Conservation (phyloP, 2,113 vertebrate genomes). For the Petroica traversi region DNA sequence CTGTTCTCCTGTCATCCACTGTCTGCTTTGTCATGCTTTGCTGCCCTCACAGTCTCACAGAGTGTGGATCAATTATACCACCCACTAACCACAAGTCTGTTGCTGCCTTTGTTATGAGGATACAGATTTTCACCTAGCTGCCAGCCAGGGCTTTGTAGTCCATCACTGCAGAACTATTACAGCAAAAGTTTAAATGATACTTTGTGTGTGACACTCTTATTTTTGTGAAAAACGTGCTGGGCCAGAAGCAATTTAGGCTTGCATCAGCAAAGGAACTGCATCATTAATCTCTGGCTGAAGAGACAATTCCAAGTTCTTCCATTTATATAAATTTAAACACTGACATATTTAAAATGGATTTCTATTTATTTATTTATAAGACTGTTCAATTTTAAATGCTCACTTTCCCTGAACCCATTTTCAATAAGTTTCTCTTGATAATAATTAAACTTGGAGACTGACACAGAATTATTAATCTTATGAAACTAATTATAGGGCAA, state of each 20-base stretch:
- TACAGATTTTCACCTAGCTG: neutral
- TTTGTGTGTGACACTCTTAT: neutral
- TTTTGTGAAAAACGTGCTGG: neutral
- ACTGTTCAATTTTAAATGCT: neutral
- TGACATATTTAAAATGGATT: neutral
- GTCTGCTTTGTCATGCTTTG: neutral
- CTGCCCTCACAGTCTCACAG: neutral
- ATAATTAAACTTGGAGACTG: constrained; percentile 21
- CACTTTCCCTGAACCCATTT: neutral
- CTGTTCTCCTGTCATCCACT: neutral
- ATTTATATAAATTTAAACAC: neutral
- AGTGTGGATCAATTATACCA: neutral
- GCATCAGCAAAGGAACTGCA: neutral
- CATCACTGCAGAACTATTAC: neutral
- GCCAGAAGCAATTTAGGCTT: neutral
- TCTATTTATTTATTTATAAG: neutral
- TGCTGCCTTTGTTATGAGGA: neutral
- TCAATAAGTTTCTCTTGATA: neutral
- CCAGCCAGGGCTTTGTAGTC: neutral
- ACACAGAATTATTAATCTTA: constrained; percentile 16
- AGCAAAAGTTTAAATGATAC: neutral
- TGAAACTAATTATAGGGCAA: constrained; percentile 30
- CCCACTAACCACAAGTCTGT: neutral
- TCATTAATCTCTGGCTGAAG: neutral
- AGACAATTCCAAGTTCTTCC: neutral